Percentiles rank a stretch among this genome's conserved stretches.
Conservation (phyloP, 2,888 invertebrate genomes). For the Patella caerulea region DNA sequence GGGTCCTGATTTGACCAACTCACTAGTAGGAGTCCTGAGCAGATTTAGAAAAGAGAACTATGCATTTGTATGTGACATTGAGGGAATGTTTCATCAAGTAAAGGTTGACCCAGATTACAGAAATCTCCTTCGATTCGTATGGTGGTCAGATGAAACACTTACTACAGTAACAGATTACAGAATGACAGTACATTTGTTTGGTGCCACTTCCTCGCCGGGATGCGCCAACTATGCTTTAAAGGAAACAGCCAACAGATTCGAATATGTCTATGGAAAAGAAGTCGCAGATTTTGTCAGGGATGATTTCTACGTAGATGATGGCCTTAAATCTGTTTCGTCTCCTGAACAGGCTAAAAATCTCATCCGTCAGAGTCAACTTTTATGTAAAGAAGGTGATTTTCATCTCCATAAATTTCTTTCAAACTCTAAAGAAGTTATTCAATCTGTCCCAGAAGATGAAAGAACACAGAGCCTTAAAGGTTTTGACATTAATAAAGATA, state of each 20-base stretch:
- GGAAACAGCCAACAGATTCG: neutral
- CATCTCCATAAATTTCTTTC: conserved; percentile 10
- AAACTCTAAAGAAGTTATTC: conserved; percentile 9
- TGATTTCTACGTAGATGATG: conserved; percentile 19
- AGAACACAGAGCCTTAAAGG: neutral
- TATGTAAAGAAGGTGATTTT: conserved; percentile 1
- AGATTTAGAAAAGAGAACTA: conserved; percentile 20
- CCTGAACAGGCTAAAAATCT: neutral
- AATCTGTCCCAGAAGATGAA: conserved; percentile 12
- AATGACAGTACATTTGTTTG: conserved; percentile 33
- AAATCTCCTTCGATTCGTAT: conserved; percentile 16
- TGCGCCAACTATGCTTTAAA: conserved; percentile 16
- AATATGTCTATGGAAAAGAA: neutral
- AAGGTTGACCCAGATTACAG: conserved; percentile 22
- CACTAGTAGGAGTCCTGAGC: conserved; percentile 20
- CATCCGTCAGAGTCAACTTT: neutral
- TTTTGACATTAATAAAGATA: conserved; percentile 1
- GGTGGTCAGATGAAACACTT: conserved; percentile 15
- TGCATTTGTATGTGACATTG: conserved; percentile 28
- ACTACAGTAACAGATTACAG: conserved; percentile 15
- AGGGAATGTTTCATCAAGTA: conserved; percentile 26
- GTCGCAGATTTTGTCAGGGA: neutral
- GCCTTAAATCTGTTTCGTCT: conserved; percentile 15
- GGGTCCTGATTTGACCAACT: conserved; percentile 28
- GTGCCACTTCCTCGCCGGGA: conserved; percentile 25